These are phyloP conservation scores for Conus canariensis DNA, from an alignment of 2,888 invertebrate genomes.

Conservation along the genomic window DNA sequence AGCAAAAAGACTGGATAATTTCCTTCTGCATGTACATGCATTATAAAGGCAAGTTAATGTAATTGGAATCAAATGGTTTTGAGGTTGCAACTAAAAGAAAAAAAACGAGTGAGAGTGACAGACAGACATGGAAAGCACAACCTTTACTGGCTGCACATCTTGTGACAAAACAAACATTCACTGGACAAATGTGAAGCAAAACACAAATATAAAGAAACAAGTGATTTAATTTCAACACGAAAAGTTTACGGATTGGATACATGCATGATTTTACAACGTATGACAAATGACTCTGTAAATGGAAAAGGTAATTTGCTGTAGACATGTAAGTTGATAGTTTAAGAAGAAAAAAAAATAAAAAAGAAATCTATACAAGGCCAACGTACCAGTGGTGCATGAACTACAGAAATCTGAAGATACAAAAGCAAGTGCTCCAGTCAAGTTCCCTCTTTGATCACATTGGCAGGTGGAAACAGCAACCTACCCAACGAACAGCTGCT, in stretches of 20 bases:
- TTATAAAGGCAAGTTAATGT: too few species aligned
- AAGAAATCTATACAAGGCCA: slow-evolving; percentile 60
- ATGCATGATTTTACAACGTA: slow-evolving; percentile 67
- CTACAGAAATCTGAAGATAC: slow-evolving; percentile 52
- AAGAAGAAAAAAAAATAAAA: slow-evolving; percentile 43
- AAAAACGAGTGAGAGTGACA: neutral
- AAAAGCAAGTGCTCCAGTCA: slow-evolving; percentile 49
- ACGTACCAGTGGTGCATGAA: slow-evolving; percentile 57
- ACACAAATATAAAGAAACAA: slow-evolving; percentile 45
- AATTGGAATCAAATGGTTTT: too few species aligned
- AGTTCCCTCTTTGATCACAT: neutral
- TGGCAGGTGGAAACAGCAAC: slow-evolving; percentile 1
- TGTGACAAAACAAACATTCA: neutral
- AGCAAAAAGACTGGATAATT: too few species aligned
- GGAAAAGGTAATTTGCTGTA: slow-evolving; percentile 54
- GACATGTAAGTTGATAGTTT: slow-evolving; percentile 53
- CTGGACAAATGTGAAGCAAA: neutral
- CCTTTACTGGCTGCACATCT: neutral
- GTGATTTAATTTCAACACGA: slow-evolving; percentile 62
- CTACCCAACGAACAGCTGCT: neutral
- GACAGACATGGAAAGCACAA: too few species aligned
- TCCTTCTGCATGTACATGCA: too few species aligned
- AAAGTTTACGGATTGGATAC: slow-evolving; percentile 65
- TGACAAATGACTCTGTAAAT: slow-evolving; percentile 57
- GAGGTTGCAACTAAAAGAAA: too few species aligned